Conservation (phyloP, 2,888 invertebrate species). For the Siphonodentalium dalli region DNA sequence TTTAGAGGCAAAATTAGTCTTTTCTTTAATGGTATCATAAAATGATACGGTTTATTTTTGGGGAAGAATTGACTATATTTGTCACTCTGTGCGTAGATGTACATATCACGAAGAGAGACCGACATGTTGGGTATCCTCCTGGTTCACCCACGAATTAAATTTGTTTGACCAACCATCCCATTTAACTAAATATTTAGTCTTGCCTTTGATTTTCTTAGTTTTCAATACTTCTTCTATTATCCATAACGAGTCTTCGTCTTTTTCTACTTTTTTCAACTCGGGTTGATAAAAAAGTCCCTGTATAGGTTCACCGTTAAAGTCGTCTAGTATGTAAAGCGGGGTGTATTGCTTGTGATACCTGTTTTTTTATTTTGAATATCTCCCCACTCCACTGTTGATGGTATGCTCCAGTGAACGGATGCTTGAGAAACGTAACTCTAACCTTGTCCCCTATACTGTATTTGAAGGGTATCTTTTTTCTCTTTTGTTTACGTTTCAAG, state of each 20-base stretch:
- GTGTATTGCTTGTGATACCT: conserved; percentile 14
- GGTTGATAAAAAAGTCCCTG: conserved; percentile 14
- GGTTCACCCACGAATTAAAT: conserved; percentile 18
- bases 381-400: conserved; percentile 19
- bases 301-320: conserved; percentile 15
- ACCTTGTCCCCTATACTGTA: conserved; percentile 16
- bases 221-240: conserved; percentile 18
- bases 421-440: conserved; percentile 12
- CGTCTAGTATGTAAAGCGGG: conserved; percentile 16
- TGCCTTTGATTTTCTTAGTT: conserved; percentile 10
- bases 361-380: conserved; percentile 16
- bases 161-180: conserved; percentile 15
- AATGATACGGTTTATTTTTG: no score
- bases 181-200: conserved; percentile 11
- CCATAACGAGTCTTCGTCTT: conserved; percentile 27
- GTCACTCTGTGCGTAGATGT: no score
- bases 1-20: no score
- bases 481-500: no score
- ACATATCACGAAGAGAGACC: no score
- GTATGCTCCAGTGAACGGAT: conserved; percentile 14
- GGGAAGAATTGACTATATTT: no score
- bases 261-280: conserved; percentile 22
- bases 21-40: no score
- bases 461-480: no score
- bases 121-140: no score